A percentile compares a stretch with the other conserved stretches of the same genome.
phyloP scores from a whole-genome alignment of 2,888 invertebrate species.

The Tolmerus cingulatus region DNA sequence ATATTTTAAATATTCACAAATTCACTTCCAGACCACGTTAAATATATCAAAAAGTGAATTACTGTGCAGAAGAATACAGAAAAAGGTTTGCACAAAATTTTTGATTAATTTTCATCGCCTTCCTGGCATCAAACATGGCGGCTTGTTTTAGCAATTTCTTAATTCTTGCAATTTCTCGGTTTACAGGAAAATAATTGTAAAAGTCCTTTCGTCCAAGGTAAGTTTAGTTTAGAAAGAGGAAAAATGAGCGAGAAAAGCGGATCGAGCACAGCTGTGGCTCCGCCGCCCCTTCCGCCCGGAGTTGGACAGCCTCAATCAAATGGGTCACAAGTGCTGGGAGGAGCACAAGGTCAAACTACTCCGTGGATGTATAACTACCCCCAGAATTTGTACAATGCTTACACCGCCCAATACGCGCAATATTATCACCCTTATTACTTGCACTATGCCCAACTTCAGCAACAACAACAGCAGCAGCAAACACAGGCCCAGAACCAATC shows the following conservation, averaged over 20 bases:
- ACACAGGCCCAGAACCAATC: constrained; percentile 51
- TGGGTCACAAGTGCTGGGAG: constrained; percentile 14
- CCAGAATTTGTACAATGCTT: constrained; percentile 44
- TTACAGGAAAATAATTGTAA: not conserved
- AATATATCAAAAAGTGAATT: not conserved
- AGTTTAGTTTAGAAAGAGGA: constrained; percentile 34
- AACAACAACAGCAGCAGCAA: constrained; percentile 55
- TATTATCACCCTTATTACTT: constrained; percentile 50
- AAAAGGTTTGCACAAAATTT: not conserved
- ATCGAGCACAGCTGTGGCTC: constrained; percentile 45
- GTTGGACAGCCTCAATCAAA: constrained; percentile 8
- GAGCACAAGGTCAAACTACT: constrained; percentile 14
- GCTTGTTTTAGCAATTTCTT: not conserved
- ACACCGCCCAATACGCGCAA: constrained; percentile 48
- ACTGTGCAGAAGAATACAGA: not conserved
- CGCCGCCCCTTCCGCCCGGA: constrained; percentile 17
- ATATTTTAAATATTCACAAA: not conserved
- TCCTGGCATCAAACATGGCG: constrained; percentile 29
- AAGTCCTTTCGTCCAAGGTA: constrained; percentile 15
- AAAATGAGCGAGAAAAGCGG: constrained; percentile 48
- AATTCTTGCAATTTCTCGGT: not conserved
- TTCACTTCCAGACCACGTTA: not conserved
- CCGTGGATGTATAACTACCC: constrained; percentile 48
- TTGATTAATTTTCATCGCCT: not conserved
- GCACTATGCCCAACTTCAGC: constrained; percentile 52